Conservation (phyloP, 2,797 vertebrate species). For the Hypotaenidia philippensis region DNA sequence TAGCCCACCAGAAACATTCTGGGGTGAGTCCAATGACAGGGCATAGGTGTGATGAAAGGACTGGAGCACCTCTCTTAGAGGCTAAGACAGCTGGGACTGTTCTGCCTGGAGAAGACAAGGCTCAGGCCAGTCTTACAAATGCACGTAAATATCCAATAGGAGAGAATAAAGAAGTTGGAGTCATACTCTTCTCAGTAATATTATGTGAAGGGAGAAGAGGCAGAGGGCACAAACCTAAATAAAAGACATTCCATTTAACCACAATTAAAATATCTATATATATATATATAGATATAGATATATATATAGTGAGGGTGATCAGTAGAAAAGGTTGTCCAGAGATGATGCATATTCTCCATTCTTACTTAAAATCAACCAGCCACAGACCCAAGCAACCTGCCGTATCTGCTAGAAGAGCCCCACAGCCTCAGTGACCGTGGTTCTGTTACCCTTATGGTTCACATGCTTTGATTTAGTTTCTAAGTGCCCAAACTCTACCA, state of each 20-base stretch:
- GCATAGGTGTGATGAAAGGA: background rate
- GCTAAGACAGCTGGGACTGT: background rate
- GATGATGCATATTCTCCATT: background rate
- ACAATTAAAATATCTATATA: rapidly evolving
- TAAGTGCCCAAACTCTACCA: background rate
- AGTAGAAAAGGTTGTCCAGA: background rate
- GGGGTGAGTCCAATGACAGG: background rate
- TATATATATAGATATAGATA: background rate
- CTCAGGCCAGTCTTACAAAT: background rate
- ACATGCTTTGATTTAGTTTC: background rate
- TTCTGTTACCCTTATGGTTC: background rate
- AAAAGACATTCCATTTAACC: background rate
- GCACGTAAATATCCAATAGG: rapidly evolving
- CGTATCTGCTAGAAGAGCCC: background rate
- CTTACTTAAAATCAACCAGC: background rate
- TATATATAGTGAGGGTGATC: background rate
- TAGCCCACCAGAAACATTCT: background rate
- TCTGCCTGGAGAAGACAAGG: background rate
- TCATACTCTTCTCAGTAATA: background rate
- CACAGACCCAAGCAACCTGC: background rate
- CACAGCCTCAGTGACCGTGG: background rate
- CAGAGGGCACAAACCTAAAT: background rate
- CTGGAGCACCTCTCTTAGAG: background rate
- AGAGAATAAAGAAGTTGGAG: background rate
- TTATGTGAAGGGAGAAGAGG: background rate